Conservation (phyloP, 2,888 invertebrate genomes). For the Drosophila formosana region DNA sequence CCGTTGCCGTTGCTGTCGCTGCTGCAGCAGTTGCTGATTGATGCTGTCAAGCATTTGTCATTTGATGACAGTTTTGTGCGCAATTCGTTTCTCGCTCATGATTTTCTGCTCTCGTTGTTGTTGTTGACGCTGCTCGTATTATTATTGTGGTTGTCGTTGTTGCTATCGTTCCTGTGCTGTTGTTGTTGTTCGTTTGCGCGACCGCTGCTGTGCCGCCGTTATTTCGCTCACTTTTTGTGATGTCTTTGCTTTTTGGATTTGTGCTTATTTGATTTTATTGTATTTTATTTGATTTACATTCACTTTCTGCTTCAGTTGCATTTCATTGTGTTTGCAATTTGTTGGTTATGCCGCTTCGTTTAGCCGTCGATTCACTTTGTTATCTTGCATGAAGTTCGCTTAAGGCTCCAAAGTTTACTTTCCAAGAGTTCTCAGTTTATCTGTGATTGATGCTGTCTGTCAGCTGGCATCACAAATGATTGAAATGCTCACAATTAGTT, state of each 20-base stretch:
- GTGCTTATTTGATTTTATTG: slow-evolving; percentile 29
- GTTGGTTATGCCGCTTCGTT: slow-evolving; percentile 23
- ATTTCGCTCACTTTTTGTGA: slow-evolving; percentile 42
- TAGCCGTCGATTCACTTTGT: slow-evolving; percentile 29
- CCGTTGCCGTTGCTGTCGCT: slow-evolving; percentile 58
- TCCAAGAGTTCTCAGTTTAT: slow-evolving; percentile 6
- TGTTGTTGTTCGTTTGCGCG: slow-evolving; percentile 28
- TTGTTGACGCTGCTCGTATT: slow-evolving; percentile 24
- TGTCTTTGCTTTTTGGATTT: slow-evolving; percentile 31
- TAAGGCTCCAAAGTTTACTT: slow-evolving; percentile 6
- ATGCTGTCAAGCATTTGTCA: slow-evolving; percentile 84
- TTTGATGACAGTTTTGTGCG: slow-evolving; percentile 84
- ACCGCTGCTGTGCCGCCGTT: slow-evolving; percentile 25
- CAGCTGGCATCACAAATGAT: background rate
- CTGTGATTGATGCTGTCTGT: slow-evolving; percentile 24
- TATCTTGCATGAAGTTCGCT: slow-evolving; percentile 18
- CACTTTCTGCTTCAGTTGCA: slow-evolving; percentile 67
- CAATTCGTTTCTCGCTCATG: slow-evolving; percentile 83
- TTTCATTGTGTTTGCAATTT: slow-evolving; percentile 54
- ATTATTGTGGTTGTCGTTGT: slow-evolving; percentile 22
- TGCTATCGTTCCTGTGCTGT: slow-evolving; percentile 13
- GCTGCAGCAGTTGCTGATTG: slow-evolving; percentile 75
- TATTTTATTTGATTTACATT: slow-evolving; percentile 58
- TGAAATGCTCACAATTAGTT: background rate
- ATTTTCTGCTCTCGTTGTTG: slow-evolving; percentile 60